These are phyloP conservation scores for Nomada fabriciana DNA, from an alignment of 2,888 invertebrate species.

Conservation along the genomic window DNA sequence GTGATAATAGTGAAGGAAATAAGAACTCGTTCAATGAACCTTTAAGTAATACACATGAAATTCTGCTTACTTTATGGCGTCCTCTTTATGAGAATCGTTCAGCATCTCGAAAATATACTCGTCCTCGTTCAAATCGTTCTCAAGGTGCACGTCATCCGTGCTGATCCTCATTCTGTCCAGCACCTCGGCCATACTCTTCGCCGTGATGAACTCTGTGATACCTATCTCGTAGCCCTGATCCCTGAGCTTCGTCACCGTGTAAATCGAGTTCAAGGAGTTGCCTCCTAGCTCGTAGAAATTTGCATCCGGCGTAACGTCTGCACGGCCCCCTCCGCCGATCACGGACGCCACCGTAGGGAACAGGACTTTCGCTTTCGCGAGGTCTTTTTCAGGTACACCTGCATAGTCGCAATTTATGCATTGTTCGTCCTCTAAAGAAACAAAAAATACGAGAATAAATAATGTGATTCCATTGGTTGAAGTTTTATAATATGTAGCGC, in stretches of 20 bases:
- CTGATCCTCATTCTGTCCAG: constrained; percentile 86
- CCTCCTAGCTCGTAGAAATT: constrained; percentile 95
- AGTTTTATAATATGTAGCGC: no score
- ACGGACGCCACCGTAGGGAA: constrained; percentile 91
- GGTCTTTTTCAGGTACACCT: constrained; percentile 86
- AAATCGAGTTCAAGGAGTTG: constrained; percentile 94
- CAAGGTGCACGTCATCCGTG: constrained; percentile 69
- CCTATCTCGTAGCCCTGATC: constrained; percentile 92
- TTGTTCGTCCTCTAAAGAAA: constrained; percentile 85
- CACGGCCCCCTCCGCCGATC: constrained; percentile 88
- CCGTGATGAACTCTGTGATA: constrained; percentile 92
- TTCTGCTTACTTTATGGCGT: constrained; percentile 89
- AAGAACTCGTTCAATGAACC: background rate
- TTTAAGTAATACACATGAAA: background rate
- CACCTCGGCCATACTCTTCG: constrained; percentile 89
- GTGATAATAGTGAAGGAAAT: background rate
- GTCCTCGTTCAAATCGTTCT: constrained; percentile 76
- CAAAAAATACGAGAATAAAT: background rate
- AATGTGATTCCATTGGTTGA: background rate
- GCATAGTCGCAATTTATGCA: constrained; percentile 89
- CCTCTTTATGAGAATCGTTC: constrained; percentile 87
- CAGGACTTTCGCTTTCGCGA: constrained; percentile 88
- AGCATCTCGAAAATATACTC: constrained; percentile 86
- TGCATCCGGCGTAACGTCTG: constrained; percentile 87
- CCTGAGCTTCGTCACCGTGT: constrained; percentile 90